A percentile compares a stretch with the other conserved stretches of the same genome.
phyloP scores from a whole-genome alignment of 2,797 vertebrate genomes.

The Menidia menidia region DNA sequence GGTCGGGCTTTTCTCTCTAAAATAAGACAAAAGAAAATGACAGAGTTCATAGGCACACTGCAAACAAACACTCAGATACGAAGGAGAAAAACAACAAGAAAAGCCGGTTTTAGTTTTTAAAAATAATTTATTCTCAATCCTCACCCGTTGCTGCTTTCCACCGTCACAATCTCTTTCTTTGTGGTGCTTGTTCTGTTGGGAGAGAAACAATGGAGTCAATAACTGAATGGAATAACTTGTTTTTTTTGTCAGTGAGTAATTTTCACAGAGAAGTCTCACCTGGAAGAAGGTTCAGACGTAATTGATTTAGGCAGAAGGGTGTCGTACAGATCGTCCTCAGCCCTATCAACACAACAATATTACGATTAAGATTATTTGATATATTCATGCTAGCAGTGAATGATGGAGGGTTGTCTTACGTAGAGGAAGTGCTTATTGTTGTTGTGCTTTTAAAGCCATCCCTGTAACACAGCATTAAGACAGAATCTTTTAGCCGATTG shows the following conservation, averaged over 20 bases:
- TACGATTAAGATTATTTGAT: neutral
- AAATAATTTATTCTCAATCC: slow-evolving; percentile 2
- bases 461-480: slow-evolving; percentile 36
- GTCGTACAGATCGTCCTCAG: slow-evolving; percentile 65
- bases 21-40: slow-evolving; percentile 19
- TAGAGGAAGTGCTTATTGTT: slow-evolving; percentile 42
- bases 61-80: too few species aligned
- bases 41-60: neutral
- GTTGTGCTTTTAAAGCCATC: slow-evolving; percentile 34
- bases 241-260: neutral
- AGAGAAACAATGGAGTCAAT: slow-evolving; percentile 10
- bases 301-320: slow-evolving; percentile 60
- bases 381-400: neutral
- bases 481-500: neutral
- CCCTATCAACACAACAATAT: slow-evolving; percentile 38
- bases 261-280: slow-evolving; percentile 51
- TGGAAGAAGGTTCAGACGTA: slow-evolving; percentile 43
- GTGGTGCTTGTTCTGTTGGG: slow-evolving; percentile 43
- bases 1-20: slow-evolving; percentile 46
- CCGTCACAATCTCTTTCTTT: slow-evolving; percentile 40
- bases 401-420: slow-evolving; percentile 49
- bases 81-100: neutral
- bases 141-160: slow-evolving; percentile 62
- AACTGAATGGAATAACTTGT: neutral
- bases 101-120: too few species aligned